These are phyloP conservation scores for Drusus annulatus DNA, from an alignment of 1,140 invertebrate species.

Conservation along the genomic window DNA sequence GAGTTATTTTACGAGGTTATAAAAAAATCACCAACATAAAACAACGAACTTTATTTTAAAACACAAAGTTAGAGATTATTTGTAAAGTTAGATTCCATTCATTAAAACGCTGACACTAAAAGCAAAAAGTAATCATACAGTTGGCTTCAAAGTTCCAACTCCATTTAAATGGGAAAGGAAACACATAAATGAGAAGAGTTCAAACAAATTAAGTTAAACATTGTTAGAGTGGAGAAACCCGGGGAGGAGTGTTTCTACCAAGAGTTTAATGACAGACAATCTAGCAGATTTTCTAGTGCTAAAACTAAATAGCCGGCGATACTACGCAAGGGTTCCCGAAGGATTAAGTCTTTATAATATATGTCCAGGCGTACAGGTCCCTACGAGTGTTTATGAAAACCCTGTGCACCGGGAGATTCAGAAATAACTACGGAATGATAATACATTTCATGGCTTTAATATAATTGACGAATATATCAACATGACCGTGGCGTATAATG, in stretches of 20 bases:
- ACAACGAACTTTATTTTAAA: background rate
- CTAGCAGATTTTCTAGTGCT: conserved; percentile 51
- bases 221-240: background rate
- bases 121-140: background rate
- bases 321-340: conserved; percentile 37
- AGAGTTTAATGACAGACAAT: conserved; percentile 54
- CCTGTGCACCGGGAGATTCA: conserved; percentile 1
- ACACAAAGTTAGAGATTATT: background rate
- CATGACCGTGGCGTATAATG: no score
- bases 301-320: conserved; percentile 56
- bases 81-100: background rate
- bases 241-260: background rate
- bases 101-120: background rate
- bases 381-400: conserved; percentile 1
- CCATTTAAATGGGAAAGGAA: no score
- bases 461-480: no score
- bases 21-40: no score
- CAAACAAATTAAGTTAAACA: conserved; percentile 23
- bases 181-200: conserved; percentile 1
- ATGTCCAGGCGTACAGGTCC: conserved; percentile 8
- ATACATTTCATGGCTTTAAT: no score
- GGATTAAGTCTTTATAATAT: conserved; percentile 55
- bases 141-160: background rate
- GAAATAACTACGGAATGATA: background rate
- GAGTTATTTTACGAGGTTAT: no score